phyloP scores from a whole-genome alignment of 2,888 invertebrate genomes.

The Balanococcus diminutus region DNA sequence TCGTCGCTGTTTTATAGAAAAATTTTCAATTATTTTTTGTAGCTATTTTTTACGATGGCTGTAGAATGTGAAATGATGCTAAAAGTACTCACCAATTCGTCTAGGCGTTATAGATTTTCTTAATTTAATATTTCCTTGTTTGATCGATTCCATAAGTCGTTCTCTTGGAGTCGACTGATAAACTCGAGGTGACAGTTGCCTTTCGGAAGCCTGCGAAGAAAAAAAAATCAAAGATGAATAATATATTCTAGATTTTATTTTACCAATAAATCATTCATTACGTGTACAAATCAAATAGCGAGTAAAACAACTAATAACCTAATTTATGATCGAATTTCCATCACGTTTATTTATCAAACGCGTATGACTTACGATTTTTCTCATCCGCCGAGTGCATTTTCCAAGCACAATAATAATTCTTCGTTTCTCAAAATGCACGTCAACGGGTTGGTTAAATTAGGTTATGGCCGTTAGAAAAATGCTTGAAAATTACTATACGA shows the following conservation, averaged over 20 bases:
- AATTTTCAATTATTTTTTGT: background rate
- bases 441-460: background rate
- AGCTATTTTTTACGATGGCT: too few relatives aligned
- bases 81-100: constrained; percentile 48
- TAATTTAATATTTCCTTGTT: constrained; percentile 69
- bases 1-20: background rate
- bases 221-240: background rate
- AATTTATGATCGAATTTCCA: background rate
- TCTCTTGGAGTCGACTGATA: constrained; percentile 74
- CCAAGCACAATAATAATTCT: background rate
- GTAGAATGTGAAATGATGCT: background rate
- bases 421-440: background rate
- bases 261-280: background rate
- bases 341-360: background rate
- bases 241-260: background rate
- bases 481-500: background rate
- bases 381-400: background rate
- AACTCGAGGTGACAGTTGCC: constrained; percentile 71
- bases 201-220: constrained; percentile 74
- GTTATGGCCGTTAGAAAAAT: background rate
- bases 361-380: background rate
- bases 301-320: background rate
- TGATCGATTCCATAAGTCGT: constrained; percentile 84
- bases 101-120: constrained; percentile 61
- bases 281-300: background rate